Base-by-base conservation (phyloP, 2,888 invertebrate species). In the Adineta ricciae region DNA sequence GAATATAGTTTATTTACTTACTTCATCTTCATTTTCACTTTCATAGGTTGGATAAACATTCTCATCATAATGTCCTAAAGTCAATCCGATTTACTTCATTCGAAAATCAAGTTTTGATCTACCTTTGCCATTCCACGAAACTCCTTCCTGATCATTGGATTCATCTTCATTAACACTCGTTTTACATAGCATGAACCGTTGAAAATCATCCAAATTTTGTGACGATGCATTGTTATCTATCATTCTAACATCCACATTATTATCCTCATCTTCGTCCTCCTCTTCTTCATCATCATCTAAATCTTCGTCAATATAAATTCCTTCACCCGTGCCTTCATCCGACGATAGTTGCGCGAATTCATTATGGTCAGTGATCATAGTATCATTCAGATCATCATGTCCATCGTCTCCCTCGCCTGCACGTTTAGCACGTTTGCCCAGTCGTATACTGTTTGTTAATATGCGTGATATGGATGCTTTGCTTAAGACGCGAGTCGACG, bases 401-500 rank as follows among this genome's bases (percentile, higher is more conserved):
- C 41, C 78, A n/a, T 78, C 78, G 24, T 78, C 41, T 24, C 38
- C 78, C 38, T 78, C 78, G 41, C 38, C 41, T 41, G 38, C 38
- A 41, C 78, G 78, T 41, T 78, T 78, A 78, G 78, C 78, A 41
- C 78, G 78, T 41, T 78, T 78, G n/a, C 78, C 78, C 41, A 78
- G 41, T 9, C 78, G 38, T 41, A 78, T 78, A 78, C 78, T 78
- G n/a, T 78, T 78, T 41, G 78, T 78, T 78, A 78, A 78, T 41
- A 78, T 78, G n/a, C 78, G 78, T 41, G 78, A 78, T 78, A 78
- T 78, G 2, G 78, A 78, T 78, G 78, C 78, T 78, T 78, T 78
- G 41, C 78, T 78, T 78, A 78, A 41, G 24, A 78, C 78, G 41
- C 78, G 78, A 78, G 38, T 78, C 41, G 78, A 78, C n/a, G 78